These are phyloP conservation scores for Pogonomyrmex barbatus DNA, from an alignment of 1,140 invertebrate genomes.

Conservation along the genomic window DNA sequence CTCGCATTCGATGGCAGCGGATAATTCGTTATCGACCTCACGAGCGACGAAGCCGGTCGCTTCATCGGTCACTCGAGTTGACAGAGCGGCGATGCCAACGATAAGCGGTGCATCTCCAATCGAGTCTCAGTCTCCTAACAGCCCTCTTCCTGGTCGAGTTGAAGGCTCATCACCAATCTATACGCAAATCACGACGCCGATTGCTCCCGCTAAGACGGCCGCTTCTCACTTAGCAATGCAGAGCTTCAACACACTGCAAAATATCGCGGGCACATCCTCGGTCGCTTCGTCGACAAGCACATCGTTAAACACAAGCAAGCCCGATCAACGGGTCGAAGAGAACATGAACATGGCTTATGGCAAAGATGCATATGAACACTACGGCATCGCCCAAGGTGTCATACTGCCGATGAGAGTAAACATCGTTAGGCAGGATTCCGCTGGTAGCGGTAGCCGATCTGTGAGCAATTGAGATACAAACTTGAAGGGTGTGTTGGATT, in stretches of 20 bases:
- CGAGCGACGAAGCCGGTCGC: constrained; percentile 31
- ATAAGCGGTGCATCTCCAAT: not conserved
- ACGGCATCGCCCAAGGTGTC: constrained; percentile 77
- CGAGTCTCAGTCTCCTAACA: constrained; percentile 55
- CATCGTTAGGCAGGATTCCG: constrained; percentile 53
- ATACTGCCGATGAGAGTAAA: constrained; percentile 54
- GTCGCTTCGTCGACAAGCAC: constrained; percentile 26
- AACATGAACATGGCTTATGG: constrained; percentile 59
- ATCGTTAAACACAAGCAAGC: not conserved
- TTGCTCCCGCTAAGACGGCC: constrained; percentile 70
- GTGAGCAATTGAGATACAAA: constrained; percentile 78
- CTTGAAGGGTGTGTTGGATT: not conserved
- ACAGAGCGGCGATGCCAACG: constrained; percentile 24
- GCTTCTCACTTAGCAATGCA: constrained; percentile 81
- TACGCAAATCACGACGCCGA: not conserved
- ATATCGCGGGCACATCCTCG: constrained; percentile 55
- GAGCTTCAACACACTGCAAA: constrained; percentile 79
- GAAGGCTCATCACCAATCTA: constrained; percentile 29
- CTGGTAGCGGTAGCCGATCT: constrained; percentile 81
- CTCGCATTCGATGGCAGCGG: not conserved
- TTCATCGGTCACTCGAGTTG: constrained; percentile 22
- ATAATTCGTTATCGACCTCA: constrained; percentile 1
- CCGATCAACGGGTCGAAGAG: constrained; percentile 20
- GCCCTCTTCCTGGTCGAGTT: constrained; percentile 1
- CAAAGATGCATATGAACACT: constrained; percentile 79